These are phyloP conservation scores for Cydia strobilella DNA, from an alignment of 1,140 invertebrate genomes.

Conservation along the genomic window DNA sequence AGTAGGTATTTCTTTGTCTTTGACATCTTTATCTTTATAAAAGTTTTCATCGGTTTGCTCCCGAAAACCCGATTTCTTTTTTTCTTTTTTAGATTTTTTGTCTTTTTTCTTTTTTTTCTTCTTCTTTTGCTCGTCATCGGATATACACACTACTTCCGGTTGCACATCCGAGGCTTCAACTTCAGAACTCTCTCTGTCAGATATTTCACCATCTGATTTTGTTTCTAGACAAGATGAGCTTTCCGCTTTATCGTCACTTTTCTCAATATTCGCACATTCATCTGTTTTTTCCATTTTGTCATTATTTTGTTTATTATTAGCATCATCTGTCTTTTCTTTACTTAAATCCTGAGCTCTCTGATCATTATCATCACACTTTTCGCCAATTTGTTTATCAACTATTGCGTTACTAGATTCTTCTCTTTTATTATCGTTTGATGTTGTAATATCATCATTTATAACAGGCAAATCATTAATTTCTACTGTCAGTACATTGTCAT, in stretches of 20 bases:
- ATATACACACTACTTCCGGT: conserved; percentile 22
- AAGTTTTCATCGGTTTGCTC: conserved; percentile 35
- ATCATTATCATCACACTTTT: not conserved
- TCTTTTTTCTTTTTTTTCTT: conserved; percentile 29
- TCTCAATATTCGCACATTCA: not conserved
- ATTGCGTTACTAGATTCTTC: not conserved
- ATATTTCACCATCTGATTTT: conserved; percentile 32
- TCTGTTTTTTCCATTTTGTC: not conserved
- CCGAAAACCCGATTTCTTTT: conserved; percentile 32
- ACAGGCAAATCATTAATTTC: conserved; percentile 22
- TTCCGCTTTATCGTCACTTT: conserved; percentile 1
- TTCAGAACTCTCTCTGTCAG: conserved; percentile 31
- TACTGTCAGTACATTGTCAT: not conserved
- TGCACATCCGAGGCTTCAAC: conserved; percentile 30
- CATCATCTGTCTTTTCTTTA: not conserved
- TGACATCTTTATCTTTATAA: conserved; percentile 32
- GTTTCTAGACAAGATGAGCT: not conserved
- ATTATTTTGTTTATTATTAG: not conserved
- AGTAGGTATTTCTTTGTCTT: conserved; percentile 27
- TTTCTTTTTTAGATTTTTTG: conserved; percentile 32
- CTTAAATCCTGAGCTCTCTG: not conserved
- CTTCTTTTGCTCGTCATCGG: conserved; percentile 19
- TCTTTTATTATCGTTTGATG: not conserved
- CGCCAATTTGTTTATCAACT: no score
- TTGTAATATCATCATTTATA: not conserved